These are phyloP conservation scores for Anarsia innoxiella DNA, from an alignment of 2,888 invertebrate genomes.

Conservation along the genomic window DNA sequence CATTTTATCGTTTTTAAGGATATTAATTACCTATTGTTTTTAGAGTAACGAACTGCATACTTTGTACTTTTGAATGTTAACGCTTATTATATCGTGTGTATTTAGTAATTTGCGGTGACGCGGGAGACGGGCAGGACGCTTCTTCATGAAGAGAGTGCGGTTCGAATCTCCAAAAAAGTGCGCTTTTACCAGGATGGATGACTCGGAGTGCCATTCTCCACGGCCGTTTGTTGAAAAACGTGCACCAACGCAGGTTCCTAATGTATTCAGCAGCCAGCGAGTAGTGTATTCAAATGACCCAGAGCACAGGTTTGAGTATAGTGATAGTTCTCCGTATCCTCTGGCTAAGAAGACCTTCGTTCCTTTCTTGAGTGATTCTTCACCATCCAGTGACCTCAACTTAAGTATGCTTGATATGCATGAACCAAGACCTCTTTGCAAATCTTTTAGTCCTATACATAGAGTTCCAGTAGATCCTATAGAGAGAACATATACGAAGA, in stretches of 20 bases:
- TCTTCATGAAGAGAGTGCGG: slow-evolving; percentile 62
- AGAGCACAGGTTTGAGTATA: slow-evolving; percentile 46
- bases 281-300: slow-evolving; percentile 45
- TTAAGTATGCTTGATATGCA: slow-evolving; percentile 51
- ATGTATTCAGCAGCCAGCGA: slow-evolving; percentile 25
- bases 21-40: too few relatives aligned
- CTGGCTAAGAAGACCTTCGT: slow-evolving; percentile 42
- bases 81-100: too few relatives aligned
- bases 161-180: slow-evolving; percentile 43
- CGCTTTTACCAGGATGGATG: slow-evolving; percentile 35
- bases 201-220: slow-evolving; percentile 59
- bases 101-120: too few relatives aligned
- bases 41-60: too few relatives aligned
- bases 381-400: slow-evolving; percentile 55
- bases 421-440: slow-evolving; percentile 11
- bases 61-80: too few relatives aligned
- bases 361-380: slow-evolving; percentile 26
- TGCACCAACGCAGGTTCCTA: slow-evolving; percentile 25
- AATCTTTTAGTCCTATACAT: slow-evolving; percentile 1
- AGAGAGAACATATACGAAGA: slow-evolving; percentile 10
- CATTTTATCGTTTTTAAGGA: too few relatives aligned
- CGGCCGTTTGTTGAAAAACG: slow-evolving; percentile 49
- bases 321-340: slow-evolving; percentile 55
- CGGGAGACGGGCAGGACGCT: too few relatives aligned
- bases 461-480: slow-evolving; percentile 5